A percentile compares a stretch with the other conserved stretches of the same genome.
These are phyloP conservation scores for Teleogryllus oceanicus DNA, from an alignment of 2,888 invertebrate genomes.

Conservation along the genomic window DNA sequence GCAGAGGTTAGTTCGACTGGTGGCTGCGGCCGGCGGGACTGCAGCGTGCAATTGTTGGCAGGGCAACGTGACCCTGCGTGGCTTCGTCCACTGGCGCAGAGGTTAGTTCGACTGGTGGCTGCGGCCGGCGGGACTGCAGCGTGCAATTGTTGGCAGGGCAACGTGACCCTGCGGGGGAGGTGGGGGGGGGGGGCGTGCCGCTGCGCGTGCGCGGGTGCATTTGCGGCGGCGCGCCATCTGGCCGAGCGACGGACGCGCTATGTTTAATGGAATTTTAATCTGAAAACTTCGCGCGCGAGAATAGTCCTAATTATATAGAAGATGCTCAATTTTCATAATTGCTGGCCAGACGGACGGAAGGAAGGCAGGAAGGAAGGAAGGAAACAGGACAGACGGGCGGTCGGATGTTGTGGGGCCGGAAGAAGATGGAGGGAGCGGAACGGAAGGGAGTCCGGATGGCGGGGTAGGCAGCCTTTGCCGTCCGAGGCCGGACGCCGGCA, in stretches of 20 bases:
- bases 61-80: too few relatives aligned
- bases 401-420: background rate
- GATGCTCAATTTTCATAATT: constrained; percentile 1
- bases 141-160: too few relatives aligned
- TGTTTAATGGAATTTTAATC: constrained; percentile 18
- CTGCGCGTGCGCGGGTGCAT: too few relatives aligned
- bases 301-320: constrained; percentile 1
- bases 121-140: too few relatives aligned
- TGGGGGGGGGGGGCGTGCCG: too few relatives aligned
- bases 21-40: too few relatives aligned
- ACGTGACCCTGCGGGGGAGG: too few relatives aligned
- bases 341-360: background rate
- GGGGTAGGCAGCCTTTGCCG: background rate
- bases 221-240: background rate
- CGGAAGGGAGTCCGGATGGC: background rate
- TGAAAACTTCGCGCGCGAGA: background rate
- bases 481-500: too few relatives aligned
- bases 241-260: constrained; percentile 6
- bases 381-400: background rate
- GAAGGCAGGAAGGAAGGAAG: background rate
- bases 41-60: too few relatives aligned
- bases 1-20: too few relatives aligned
- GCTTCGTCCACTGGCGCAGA: too few relatives aligned
- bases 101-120: too few relatives aligned
- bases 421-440: background rate